Evolutionary conservation across 2,797 vertebrate species (phyloP).

Genomic region (Argentina silus): DNA sequence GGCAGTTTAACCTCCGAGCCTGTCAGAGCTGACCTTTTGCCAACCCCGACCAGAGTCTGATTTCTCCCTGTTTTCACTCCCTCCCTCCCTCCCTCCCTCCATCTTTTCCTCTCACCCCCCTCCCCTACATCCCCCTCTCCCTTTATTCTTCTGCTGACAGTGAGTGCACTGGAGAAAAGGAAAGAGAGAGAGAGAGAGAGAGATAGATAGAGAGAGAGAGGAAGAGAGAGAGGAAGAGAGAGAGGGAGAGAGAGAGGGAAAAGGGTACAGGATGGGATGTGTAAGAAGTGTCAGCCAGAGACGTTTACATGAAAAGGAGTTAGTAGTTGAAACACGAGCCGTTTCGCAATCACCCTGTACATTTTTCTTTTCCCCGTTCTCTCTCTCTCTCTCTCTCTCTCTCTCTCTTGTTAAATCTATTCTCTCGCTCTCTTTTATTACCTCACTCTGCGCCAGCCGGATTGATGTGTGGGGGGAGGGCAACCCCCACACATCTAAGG

Average conservation of each 20-base stretch:
- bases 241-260: conserved; percentile 35
- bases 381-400: conserved; percentile 61
- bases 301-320: conserved; percentile 99
- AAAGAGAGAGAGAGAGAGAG: conserved; percentile 51
- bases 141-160: conserved; percentile 78
- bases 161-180: conserved; percentile 64
- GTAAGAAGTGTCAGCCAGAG: conserved; percentile 95
- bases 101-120: not conserved
- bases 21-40: conserved; percentile 99
- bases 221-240: conserved; percentile 51
- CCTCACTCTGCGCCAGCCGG: conserved; percentile 79
- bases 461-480: conserved; percentile 82
- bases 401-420: conserved; percentile 8
- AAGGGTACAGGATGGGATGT: conserved; percentile 80
- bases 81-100: conserved; percentile 55
- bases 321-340: conserved; percentile 94
- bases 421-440: conserved; percentile 80
- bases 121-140: conserved; percentile 5
- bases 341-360: conserved; percentile 97
- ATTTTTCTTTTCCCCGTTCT: conserved; percentile 82
- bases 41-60: conserved; percentile 97
- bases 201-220: conserved; percentile 4
- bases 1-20: conserved; percentile 98
- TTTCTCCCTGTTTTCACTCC: conserved; percentile 82
- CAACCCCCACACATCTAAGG: conserved; percentile 85